phyloP scores from a whole-genome alignment of 2,113 vertebrate species.

The Sinocyclocheilus grahami region DNA sequence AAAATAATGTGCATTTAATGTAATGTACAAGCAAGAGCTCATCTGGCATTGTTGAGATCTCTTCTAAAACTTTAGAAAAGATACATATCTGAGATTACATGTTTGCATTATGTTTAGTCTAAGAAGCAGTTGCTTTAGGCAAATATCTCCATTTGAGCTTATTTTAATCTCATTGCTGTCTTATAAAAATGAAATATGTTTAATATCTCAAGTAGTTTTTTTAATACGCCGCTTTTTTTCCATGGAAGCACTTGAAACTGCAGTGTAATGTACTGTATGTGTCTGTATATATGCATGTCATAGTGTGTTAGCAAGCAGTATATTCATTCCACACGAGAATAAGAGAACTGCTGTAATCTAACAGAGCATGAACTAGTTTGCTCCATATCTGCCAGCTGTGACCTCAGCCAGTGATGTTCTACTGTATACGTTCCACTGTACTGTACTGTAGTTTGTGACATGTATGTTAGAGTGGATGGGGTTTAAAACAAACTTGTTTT shows the following conservation, averaged over 20 bases:
- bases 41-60: not conserved
- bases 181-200: not conserved
- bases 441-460: not conserved
- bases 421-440: not conserved
- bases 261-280: not conserved
- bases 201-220: not conserved
- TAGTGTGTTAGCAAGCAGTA: not conserved
- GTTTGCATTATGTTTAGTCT: not conserved
- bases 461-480: not conserved
- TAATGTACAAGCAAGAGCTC: not conserved
- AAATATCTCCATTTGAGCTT: not conserved
- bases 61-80: not conserved
- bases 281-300: not conserved
- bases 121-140: not conserved
- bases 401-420: not conserved
- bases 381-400: slow-evolving; percentile 26
- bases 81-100: not conserved
- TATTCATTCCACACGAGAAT: not conserved
- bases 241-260: not conserved
- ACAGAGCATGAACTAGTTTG: slow-evolving; percentile 10
- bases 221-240: not conserved
- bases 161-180: not conserved
- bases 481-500: not conserved
- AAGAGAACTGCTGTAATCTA: not conserved
- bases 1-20: not conserved